These are phyloP conservation scores for Spheniscus mendiculus DNA, from an alignment of 2,113 vertebrate genomes.

Conservation along the genomic window DNA sequence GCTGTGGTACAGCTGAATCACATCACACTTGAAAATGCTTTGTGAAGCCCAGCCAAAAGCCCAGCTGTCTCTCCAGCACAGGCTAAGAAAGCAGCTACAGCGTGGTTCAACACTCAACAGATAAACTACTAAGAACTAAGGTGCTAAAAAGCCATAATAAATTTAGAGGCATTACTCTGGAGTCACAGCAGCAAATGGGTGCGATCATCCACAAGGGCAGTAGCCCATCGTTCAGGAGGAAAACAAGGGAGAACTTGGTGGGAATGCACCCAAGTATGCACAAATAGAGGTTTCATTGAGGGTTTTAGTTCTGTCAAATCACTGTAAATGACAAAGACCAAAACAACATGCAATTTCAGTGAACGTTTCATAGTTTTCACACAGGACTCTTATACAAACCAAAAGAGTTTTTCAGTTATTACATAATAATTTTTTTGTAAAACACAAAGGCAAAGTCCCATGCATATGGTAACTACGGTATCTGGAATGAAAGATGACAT, in stretches of 20 bases:
- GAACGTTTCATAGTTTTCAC: background rate
- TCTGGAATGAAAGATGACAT: background rate
- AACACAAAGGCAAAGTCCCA: background rate
- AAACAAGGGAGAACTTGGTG: background rate
- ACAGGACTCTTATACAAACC: fast-evolving
- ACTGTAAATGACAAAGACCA: background rate
- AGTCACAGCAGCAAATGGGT: background rate
- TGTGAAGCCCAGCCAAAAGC: background rate
- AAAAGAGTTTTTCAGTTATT: background rate
- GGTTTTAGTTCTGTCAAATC: background rate
- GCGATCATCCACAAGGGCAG: too few species aligned
- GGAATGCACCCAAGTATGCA: background rate
- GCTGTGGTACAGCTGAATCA: background rate
- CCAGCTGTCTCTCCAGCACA: background rate
- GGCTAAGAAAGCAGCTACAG: background rate
- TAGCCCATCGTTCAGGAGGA: background rate
- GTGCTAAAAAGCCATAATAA: background rate
- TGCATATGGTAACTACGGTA: background rate
- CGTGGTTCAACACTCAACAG: background rate
- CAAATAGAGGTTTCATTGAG: background rate
- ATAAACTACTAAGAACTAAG: background rate
- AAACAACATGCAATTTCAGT: background rate
- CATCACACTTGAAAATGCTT: background rate
- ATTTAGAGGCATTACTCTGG: background rate
- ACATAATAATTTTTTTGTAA: background rate